phyloP scores from a whole-genome alignment of 2,797 vertebrate genomes.

The Sitta carolinensis region DNA sequence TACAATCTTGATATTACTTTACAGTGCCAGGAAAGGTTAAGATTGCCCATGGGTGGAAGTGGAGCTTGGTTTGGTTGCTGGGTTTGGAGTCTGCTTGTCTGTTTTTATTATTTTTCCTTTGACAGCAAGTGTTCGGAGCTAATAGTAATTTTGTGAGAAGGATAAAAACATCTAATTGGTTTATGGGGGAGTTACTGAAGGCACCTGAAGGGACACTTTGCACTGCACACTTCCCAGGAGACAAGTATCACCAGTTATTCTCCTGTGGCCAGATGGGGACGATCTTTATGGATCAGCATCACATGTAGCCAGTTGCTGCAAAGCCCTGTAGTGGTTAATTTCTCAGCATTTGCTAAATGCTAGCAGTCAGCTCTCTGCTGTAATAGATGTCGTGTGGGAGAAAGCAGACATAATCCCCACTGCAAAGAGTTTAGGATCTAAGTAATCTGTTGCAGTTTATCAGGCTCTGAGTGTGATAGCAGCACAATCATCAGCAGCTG shows the following conservation, averaged over 20 bases:
- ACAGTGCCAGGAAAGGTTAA: not conserved
- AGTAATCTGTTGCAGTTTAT: constrained; percentile 50
- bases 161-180: not conserved
- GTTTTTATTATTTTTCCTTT: not conserved
- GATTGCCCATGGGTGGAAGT: accelerated
- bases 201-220: not conserved
- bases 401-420: constrained; percentile 14
- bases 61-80: not conserved
- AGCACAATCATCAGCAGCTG: constrained; percentile 7
- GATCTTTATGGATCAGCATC: not conserved
- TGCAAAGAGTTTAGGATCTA: not conserved
- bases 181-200: not conserved
- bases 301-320: not conserved
- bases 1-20: not conserved
- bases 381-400: not conserved
- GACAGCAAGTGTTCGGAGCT: not conserved
- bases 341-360: not conserved
- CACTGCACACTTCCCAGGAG: not conserved
- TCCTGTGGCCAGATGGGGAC: not conserved
- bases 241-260: not conserved
- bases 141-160: not conserved
- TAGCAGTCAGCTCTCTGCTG: not conserved
- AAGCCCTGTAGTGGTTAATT: not conserved
- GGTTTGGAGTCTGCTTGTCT: not conserved
- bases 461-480: constrained; percentile 4